A percentile compares a stretch with the other conserved stretches of the same genome.
Evolutionary conservation across 1,140 invertebrate genomes (phyloP).

Genomic region (Drosophila asahinai): DNA sequence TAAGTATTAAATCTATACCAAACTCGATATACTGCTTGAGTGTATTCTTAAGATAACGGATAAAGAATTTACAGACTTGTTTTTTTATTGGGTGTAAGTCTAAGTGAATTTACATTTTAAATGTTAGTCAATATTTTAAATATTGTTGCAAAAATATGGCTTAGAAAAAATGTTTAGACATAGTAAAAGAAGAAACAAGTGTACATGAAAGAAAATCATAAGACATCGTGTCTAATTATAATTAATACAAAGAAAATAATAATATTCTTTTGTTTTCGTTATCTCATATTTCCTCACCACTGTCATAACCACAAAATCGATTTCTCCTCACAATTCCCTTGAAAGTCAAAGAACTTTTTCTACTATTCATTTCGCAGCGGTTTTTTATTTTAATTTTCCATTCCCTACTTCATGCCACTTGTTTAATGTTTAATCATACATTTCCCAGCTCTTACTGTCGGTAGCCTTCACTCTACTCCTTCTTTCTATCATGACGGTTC

Average conservation of each 20-base stretch:
- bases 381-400: slow-evolving; percentile 13
- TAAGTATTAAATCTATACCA: no score
- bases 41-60: no score
- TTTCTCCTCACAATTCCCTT: background rate
- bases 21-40: no score
- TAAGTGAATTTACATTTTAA: no score
- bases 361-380: background rate
- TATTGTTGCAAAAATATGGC: no score
- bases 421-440: slow-evolving; percentile 41
- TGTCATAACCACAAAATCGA: background rate
- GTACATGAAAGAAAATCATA: no score
- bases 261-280: background rate
- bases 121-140: no score
- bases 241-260: background rate
- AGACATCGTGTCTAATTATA: background rate
- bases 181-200: no score
- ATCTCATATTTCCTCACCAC: background rate
- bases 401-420: slow-evolving; percentile 25
- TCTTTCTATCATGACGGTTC: slow-evolving; percentile 9
- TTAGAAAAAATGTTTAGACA: no score
- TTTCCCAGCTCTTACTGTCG: slow-evolving; percentile 32
- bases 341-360: background rate
- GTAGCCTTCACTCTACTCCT: slow-evolving; percentile 14
- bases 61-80: no score
- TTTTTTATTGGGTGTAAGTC: no score